Evolutionary conservation across 2,888 invertebrate species (phyloP), one percentile per base, ranked within the genome.

Genomic region (Caenorhabditis becei): DNA sequence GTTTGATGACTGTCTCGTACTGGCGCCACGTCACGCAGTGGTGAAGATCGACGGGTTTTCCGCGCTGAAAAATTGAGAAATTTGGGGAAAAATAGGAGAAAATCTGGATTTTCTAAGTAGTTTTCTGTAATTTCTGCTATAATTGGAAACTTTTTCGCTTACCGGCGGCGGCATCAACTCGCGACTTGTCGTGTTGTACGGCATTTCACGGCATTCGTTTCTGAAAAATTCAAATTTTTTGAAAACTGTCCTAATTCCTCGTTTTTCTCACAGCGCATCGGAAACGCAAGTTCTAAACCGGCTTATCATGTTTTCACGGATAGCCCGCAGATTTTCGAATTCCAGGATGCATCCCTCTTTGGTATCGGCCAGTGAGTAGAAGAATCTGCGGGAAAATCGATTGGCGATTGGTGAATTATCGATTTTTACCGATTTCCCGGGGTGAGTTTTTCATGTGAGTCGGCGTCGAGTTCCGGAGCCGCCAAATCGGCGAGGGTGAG

Each of bases 141-240:
- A n/a, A n/a, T n/a, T n/a, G n/a, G n/a, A n/a, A n/a, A n/a, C n/a
- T n/a, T n/a, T n/a, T n/a, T n/a, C n/a, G 11, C 32, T 44, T 51
- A 80, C 79, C 53, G 80, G 80, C 5, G 75, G 80, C 10, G 75
- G 37, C 41, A 69, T 56, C 8, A 80, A 24, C 26, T 75, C 59
- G 1, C 53, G 18, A 0, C 58, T 63, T n/a, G 24, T 5, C 2
- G 59, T 65, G 53, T 75, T 70, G 47, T 56, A 80, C 4, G 80
- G 80, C 80, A 80, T 80, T 49, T 80, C 80, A 7, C 80, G 69
- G 16, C 65, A 53, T 53, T 80, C 80, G 49, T 80, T 80, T 59
- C 80, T 80, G 49, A 16, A 79, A 62, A 70, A 47, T n/a, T n/a
- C n/a, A n/a, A n/a, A n/a, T n/a, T n/a, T n/a, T n/a, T n/a, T n/a